Evolutionary conservation across 2,113 vertebrate genomes (phyloP).

Genomic region (Spea multiplicata): DNA sequence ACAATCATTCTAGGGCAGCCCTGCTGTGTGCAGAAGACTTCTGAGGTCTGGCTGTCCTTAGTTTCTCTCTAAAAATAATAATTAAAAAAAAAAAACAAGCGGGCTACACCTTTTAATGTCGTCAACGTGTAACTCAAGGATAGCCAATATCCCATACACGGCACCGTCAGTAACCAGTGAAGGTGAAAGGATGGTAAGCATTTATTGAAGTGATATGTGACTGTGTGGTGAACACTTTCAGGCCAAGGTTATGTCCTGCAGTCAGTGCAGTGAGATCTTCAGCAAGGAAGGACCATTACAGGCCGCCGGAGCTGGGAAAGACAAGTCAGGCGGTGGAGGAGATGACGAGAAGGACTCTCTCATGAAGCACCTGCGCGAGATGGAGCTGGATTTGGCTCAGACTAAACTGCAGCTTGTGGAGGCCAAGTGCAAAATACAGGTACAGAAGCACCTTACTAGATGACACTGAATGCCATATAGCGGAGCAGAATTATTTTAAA

Average conservation of each 20-base stretch:
- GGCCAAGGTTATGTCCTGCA: conserved; percentile 92
- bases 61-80: conserved; percentile 39
- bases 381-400: conserved; percentile 97
- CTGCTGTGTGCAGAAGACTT: not conserved
- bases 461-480: not conserved
- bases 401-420: conserved; percentile 98
- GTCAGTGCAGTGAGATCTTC: conserved; percentile 91
- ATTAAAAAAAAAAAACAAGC: no score
- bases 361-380: conserved; percentile 89
- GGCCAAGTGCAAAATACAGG: conserved; percentile 98
- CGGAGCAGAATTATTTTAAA: no score
- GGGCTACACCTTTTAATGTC: no score
- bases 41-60: not conserved
- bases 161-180: no score
- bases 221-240: conserved; percentile 56
- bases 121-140: no score
- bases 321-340: conserved; percentile 65
- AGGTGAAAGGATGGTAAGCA: no score
- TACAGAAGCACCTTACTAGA: conserved; percentile 49
- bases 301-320: conserved; percentile 57
- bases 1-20: no score
- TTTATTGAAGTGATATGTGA: no score
- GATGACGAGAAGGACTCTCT: conserved; percentile 94
- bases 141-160: no score
- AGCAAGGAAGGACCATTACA: conserved; percentile 82